These are phyloP conservation scores for Hypothenemus hampei DNA, from an alignment of 1,140 invertebrate species.

Conservation along the genomic window DNA sequence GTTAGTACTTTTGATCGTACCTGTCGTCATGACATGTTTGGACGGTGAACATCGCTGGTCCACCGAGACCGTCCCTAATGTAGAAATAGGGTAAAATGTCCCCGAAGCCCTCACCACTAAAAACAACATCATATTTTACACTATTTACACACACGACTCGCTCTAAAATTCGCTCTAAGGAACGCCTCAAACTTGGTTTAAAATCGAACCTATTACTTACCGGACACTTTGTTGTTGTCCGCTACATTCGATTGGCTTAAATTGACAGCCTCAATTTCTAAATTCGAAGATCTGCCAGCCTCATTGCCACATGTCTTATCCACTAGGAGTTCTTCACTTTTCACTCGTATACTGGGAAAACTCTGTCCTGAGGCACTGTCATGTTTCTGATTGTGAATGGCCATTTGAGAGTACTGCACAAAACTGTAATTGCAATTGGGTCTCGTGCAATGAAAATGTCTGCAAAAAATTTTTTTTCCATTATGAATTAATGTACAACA, in stretches of 20 bases:
- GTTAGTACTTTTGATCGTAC: slow-evolving; percentile 36
- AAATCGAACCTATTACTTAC: slow-evolving; percentile 30
- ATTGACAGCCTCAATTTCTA: slow-evolving; percentile 37
- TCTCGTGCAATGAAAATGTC: slow-evolving; percentile 74
- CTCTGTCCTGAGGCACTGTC: slow-evolving; percentile 42
- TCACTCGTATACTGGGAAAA: slow-evolving; percentile 23
- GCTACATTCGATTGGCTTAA: slow-evolving; percentile 30
- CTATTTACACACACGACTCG: slow-evolving; percentile 29
- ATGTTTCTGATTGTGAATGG: slow-evolving; percentile 65
- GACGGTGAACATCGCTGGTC: slow-evolving; percentile 35
- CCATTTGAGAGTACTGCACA: slow-evolving; percentile 68
- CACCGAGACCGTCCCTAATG: slow-evolving; percentile 50
- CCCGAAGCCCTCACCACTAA: slow-evolving; percentile 88
- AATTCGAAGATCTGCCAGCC: background rate
- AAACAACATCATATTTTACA: slow-evolving; percentile 54
- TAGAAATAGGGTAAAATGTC: slow-evolving; percentile 87
- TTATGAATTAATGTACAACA: too few species aligned
- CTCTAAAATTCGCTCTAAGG: background rate
- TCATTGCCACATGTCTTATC: slow-evolving; percentile 22
- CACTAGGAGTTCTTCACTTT: slow-evolving; percentile 29
- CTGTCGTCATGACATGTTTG: slow-evolving; percentile 34
- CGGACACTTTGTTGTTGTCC: slow-evolving; percentile 39
- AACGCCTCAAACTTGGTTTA: too few species aligned
- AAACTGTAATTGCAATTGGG: slow-evolving; percentile 72
- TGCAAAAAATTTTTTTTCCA: too few species aligned